Conservation (phyloP, 2,797 vertebrate genomes). For the Sarcoramphus papa region DNA sequence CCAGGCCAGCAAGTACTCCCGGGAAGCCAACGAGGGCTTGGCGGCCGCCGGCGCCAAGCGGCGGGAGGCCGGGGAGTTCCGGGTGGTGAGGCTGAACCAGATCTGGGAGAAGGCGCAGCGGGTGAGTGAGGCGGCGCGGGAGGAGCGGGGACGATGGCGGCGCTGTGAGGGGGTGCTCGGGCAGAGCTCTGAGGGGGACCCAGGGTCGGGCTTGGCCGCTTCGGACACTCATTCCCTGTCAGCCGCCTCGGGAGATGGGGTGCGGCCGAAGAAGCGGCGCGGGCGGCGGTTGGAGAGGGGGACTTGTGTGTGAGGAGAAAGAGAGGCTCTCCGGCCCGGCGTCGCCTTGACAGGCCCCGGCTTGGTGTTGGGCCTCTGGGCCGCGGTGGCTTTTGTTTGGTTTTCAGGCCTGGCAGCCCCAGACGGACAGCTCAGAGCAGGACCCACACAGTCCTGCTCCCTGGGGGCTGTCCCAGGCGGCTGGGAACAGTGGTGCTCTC, state of each 20-base stretch:
- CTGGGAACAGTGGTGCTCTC: background rate
- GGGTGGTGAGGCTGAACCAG: slow-evolving; percentile 88
- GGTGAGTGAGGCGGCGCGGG: slow-evolving; percentile 74
- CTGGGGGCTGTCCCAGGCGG: background rate
- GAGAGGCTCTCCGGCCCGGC: background rate
- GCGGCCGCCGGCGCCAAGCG: background rate
- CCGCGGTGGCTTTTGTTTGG: too few relatives aligned
- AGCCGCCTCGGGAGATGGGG: background rate
- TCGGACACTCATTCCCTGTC: background rate
- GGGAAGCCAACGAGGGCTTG: slow-evolving; percentile 85
- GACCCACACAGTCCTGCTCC: background rate
- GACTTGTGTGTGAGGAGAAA: background rate
- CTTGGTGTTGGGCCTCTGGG: background rate
- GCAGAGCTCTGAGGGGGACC: background rate
- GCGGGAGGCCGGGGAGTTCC: slow-evolving; percentile 78
- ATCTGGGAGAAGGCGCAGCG: slow-evolving; percentile 92
- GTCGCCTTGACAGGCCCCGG: background rate
- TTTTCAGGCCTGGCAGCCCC: background rate
- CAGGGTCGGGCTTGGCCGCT: background rate
- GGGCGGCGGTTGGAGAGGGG: background rate
- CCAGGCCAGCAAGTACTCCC: slow-evolving; percentile 82
- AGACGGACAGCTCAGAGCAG: background rate
- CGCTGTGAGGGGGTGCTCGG: background rate
- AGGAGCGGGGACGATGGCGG: background rate
- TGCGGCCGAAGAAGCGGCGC: too few relatives aligned